Evolutionary conservation across 2,797 vertebrate genomes (phyloP).

Genomic region (Argyrosomus regius): DNA sequence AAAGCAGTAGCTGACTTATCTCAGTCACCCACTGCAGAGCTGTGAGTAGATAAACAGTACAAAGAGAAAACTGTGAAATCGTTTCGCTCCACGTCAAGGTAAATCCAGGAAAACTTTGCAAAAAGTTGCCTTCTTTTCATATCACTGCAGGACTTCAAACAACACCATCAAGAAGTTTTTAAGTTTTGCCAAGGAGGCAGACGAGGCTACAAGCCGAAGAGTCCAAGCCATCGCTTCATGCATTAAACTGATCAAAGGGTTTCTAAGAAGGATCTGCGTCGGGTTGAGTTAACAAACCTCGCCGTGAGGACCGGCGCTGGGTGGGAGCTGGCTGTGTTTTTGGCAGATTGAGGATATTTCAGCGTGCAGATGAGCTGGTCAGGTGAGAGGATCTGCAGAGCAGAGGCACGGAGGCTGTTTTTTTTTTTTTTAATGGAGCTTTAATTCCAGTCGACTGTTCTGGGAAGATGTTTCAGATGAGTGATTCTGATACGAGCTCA

Average conservation of each 20-base stretch:
- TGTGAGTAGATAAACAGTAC: conserved; percentile 11
- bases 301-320: neutral
- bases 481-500: conserved; percentile 21
- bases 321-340: neutral
- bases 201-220: conserved; percentile 28
- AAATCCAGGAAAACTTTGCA: neutral
- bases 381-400: conserved; percentile 39
- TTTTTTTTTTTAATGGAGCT: conserved; percentile 10
- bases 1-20: neutral
- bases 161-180: neutral
- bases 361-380: conserved; percentile 30
- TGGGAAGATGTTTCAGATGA: conserved; percentile 31
- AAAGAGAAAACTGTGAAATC: conserved; percentile 24
- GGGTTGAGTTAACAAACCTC: conserved; percentile 37
- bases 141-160: conserved; percentile 43
- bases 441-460: conserved; percentile 18
- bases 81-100: neutral
- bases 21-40: neutral
- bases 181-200: conserved; percentile 28
- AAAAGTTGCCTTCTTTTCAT: conserved; percentile 3
- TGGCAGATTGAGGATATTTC: conserved; percentile 23
- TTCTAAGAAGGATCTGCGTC: conserved; percentile 54
- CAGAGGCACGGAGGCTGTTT: neutral
- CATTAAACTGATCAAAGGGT: conserved; percentile 66
- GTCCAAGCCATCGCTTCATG: neutral